Evolutionary conservation across 2,888 invertebrate genomes (phyloP).

Genomic region (Rhagium mordax): DNA sequence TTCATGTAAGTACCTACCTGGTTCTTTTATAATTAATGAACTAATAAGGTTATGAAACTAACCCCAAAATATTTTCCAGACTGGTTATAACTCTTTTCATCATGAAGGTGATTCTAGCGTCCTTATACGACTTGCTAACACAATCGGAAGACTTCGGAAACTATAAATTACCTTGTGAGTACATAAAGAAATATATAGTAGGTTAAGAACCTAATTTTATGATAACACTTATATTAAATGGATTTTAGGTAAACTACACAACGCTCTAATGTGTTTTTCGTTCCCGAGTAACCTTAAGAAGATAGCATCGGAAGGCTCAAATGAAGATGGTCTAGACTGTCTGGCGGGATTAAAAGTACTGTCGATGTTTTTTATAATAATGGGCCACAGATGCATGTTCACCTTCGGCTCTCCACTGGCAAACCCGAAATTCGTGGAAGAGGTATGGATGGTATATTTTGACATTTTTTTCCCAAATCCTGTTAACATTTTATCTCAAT

Average conservation of each 20-base stretch:
- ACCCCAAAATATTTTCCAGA: slow-evolving; percentile 38
- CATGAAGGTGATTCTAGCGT: slow-evolving; percentile 46
- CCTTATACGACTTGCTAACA: slow-evolving; percentile 53
- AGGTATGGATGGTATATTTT: too few species aligned
- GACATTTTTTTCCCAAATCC: too few species aligned
- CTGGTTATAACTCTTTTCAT: slow-evolving; percentile 42
- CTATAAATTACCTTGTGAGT: slow-evolving; percentile 45
- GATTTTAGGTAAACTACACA: slow-evolving; percentile 42
- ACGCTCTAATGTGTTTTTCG: slow-evolving; percentile 43
- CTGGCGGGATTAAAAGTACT: slow-evolving; percentile 59
- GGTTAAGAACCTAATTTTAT: too few species aligned
- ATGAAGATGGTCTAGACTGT: slow-evolving; percentile 56
- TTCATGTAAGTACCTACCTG: slow-evolving; percentile 64
- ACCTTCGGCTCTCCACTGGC: slow-evolving; percentile 56
- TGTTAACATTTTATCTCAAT: too few species aligned
- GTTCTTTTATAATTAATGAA: too few species aligned
- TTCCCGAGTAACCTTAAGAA: slow-evolving; percentile 55
- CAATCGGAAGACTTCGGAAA: slow-evolving; percentile 43
- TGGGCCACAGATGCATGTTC: slow-evolving; percentile 62
- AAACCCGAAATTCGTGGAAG: slow-evolving; percentile 58
- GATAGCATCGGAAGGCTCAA: slow-evolving; percentile 46
- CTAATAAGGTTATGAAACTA: not conserved
- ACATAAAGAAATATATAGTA: not conserved
- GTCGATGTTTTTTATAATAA: slow-evolving; percentile 60
- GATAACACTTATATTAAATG: too few species aligned